Evolutionary conservation across 2,113 vertebrate genomes (phyloP).

Genomic region (Collichthys lucidus): DNA sequence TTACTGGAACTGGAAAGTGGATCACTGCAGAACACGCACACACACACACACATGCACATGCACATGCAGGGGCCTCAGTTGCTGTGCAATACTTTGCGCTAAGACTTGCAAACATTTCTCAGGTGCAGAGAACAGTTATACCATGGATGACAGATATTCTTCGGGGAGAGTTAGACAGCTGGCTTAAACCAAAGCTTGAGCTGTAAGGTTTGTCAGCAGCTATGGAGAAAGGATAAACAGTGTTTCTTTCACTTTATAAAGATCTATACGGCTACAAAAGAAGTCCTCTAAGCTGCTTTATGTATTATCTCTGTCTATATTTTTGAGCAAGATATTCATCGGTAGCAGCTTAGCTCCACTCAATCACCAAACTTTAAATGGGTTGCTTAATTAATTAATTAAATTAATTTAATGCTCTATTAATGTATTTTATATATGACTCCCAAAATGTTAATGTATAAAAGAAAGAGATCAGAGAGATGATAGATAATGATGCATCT

Average conservation of each 20-base stretch:
- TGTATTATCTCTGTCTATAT: constrained; percentile 1
- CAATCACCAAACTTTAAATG: constrained; percentile 14
- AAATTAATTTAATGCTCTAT: constrained; percentile 31
- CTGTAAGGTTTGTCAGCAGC: constrained; percentile 16
- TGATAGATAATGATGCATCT: constrained; percentile 34
- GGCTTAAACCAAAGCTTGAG: constrained; percentile 12
- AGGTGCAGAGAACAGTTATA: constrained; percentile 32
- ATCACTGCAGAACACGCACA: constrained; percentile 36
- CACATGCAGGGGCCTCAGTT: constrained; percentile 1
- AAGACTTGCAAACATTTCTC: constrained; percentile 30
- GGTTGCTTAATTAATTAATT: constrained; percentile 23
- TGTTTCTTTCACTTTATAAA: constrained; percentile 7
- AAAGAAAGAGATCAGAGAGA: constrained; percentile 8
- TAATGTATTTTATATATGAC: constrained; percentile 30
- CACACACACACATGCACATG: not conserved
- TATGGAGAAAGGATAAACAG: not conserved
- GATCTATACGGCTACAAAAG: not conserved
- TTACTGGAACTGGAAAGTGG: constrained; percentile 58
- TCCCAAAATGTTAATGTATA: constrained; percentile 8
- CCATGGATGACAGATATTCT: constrained; percentile 22
- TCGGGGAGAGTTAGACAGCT: not conserved
- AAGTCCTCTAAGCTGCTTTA: constrained; percentile 4
- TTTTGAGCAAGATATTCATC: not conserved
- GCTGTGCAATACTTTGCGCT: constrained; percentile 7
- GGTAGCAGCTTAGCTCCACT: constrained; percentile 2